A percentile compares a stretch with the other conserved stretches of the same genome.
Evolutionary conservation across 2,888 invertebrate genomes (phyloP).

Genomic region (Miltochrista miniata): DNA sequence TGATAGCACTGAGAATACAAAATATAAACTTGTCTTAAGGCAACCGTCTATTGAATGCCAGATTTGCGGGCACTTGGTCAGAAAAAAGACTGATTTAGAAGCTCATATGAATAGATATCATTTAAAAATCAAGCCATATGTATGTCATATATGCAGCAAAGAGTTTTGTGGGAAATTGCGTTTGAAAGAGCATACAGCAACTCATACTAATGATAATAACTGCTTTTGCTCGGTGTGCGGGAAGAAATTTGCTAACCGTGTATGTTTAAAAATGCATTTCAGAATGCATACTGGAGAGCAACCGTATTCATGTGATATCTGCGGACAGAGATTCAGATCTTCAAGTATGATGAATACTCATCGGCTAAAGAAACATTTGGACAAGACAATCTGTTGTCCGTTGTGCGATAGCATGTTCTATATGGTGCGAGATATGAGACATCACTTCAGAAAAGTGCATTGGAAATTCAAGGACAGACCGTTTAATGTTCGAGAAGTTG

Average conservation of each 20-base stretch:
- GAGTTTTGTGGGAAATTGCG: conserved; percentile 46
- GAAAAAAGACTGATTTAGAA: conserved; percentile 42
- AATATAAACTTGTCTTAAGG: background rate
- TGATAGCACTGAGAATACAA: background rate
- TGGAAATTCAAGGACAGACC: conserved; percentile 49
- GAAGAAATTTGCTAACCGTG: conserved; percentile 51
- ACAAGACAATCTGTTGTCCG: conserved; percentile 49
- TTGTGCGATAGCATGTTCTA: conserved; percentile 52
- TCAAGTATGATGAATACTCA: conserved; percentile 55
- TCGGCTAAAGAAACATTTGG: conserved; percentile 48
- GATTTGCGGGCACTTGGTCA: conserved; percentile 39
- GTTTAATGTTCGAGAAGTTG: conserved; percentile 42
- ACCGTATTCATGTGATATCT: conserved; percentile 53
- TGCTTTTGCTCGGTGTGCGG: conserved; percentile 44
- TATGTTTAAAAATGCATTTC: conserved; percentile 51
- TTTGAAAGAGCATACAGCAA: conserved; percentile 43
- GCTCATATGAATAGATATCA: conserved; percentile 50
- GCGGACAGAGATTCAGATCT: conserved; percentile 50
- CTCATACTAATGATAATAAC: conserved; percentile 35
- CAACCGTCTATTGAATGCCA: conserved; percentile 26
- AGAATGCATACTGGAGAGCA: conserved; percentile 52
- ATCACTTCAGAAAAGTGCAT: conserved; percentile 54
- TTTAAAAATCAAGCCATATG: conserved; percentile 44
- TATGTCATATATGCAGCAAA: conserved; percentile 44
- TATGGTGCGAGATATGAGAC: conserved; percentile 50